Percentiles rank a stretch among this genome's conserved stretches.
phyloP scores from a whole-genome alignment of 2,888 invertebrate species.

The Cantharis flavilabris region DNA sequence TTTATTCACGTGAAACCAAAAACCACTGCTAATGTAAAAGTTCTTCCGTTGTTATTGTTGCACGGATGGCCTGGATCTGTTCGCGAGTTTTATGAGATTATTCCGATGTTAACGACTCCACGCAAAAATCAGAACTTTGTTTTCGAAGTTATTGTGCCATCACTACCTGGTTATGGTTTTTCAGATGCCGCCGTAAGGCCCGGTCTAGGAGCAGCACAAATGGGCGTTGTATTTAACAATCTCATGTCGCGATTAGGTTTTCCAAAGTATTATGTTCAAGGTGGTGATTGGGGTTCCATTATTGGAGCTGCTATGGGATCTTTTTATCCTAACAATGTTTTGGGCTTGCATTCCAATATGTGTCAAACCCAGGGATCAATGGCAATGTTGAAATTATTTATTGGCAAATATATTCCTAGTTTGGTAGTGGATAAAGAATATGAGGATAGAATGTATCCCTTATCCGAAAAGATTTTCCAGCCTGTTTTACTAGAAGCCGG shows the following conservation, averaged over 20 bases:
- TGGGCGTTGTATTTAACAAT: conserved; percentile 64
- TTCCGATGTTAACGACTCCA: conserved; percentile 66
- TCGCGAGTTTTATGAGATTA: conserved; percentile 77
- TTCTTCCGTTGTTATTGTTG: conserved; percentile 70
- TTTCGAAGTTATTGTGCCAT: conserved; percentile 67
- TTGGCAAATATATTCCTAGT: conserved; percentile 30
- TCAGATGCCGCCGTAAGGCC: conserved; percentile 62
- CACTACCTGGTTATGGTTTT: conserved; percentile 59
- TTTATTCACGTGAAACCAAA: conserved; percentile 69
- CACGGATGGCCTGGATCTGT: conserved; percentile 93
- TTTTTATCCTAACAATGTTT: conserved; percentile 63
- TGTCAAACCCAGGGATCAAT: conserved; percentile 30
- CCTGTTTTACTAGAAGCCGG: conserved; percentile 61
- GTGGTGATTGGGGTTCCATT: conserved; percentile 80
- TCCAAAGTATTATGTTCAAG: conserved; percentile 70
- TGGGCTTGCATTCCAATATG: conserved; percentile 57
- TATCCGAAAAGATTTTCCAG: conserved; percentile 51
- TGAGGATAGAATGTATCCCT: conserved; percentile 58
- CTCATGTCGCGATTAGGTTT: conserved; percentile 73
- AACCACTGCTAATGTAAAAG: conserved; percentile 45
- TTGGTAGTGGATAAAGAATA: conserved; percentile 56
- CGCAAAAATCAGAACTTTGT: conserved; percentile 61
- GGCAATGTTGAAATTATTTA: conserved; percentile 21
- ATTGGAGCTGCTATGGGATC: conserved; percentile 66
- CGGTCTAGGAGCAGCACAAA: conserved; percentile 64